Conservation (phyloP, 1,140 invertebrate genomes). For the Drosophila willistoni region DNA sequence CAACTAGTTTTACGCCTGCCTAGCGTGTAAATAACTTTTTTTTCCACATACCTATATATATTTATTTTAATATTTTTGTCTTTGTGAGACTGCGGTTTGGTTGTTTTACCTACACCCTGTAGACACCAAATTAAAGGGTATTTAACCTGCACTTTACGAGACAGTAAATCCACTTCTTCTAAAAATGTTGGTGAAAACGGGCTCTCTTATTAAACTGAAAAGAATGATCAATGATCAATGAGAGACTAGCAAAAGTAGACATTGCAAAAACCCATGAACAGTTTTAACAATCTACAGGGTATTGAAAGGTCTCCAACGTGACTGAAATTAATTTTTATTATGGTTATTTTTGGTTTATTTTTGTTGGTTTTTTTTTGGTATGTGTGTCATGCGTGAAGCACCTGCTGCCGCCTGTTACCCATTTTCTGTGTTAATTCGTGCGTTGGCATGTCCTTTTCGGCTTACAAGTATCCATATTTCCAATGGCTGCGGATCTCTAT, state of each 20-base stretch:
- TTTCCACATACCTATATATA: slow-evolving; percentile 17
- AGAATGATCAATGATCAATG: no score
- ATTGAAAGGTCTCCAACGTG: neutral
- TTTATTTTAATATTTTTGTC: slow-evolving; percentile 60
- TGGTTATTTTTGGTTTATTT: slow-evolving; percentile 15
- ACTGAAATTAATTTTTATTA: neutral
- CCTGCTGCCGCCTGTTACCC: slow-evolving; percentile 57
- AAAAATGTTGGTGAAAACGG: no score
- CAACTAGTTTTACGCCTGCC: slow-evolving; percentile 8
- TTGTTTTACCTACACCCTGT: neutral
- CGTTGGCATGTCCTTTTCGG: slow-evolving; percentile 52
- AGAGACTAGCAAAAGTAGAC: no score
- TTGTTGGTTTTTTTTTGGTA: slow-evolving; percentile 51
- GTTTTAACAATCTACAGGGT: neutral
- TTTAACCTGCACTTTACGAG: no score
- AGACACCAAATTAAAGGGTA: neutral
- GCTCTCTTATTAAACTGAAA: no score
- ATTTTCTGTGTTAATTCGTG: slow-evolving; percentile 70
- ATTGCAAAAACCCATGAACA: no score
- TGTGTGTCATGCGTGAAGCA: slow-evolving; percentile 69
- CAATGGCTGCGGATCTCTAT: slow-evolving; percentile 31
- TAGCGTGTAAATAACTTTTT: slow-evolving; percentile 28
- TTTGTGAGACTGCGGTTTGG: slow-evolving; percentile 27
- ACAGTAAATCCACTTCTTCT: no score
- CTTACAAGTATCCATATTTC: slow-evolving; percentile 25